Conservation (phyloP, 2,888 invertebrate genomes). For the Prosapia bicincta region DNA sequence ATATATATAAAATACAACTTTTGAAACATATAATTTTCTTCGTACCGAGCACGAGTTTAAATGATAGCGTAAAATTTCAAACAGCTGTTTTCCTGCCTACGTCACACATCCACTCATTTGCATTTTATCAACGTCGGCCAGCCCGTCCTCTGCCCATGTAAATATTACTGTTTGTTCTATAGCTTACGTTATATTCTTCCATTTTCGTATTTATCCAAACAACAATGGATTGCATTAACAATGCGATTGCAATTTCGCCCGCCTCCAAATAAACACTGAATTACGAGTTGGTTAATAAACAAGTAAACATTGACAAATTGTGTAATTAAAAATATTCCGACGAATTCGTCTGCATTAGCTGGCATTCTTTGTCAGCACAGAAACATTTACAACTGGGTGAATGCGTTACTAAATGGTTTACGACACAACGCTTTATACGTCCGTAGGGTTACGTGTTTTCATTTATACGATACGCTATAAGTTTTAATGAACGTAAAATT, state of each 20-base stretch:
- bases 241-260: not conserved
- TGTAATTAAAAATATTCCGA: not conserved
- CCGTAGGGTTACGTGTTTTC: too few relatives aligned
- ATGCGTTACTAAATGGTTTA: too few relatives aligned
- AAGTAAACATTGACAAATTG: not conserved
- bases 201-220: slow-evolving; percentile 2
- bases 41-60: too few relatives aligned
- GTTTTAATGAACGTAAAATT: too few relatives aligned
- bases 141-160: not conserved
- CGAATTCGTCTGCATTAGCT: too few relatives aligned
- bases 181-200: not conserved
- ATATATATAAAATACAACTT: too few relatives aligned
- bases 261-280: not conserved
- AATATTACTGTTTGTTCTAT: not conserved
- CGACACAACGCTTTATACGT: too few relatives aligned
- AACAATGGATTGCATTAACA: not conserved
- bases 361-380: too few relatives aligned
- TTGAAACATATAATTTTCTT: too few relatives aligned
- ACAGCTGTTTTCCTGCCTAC: not conserved
- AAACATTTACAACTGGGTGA: too few relatives aligned
- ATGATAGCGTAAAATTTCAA: not conserved
- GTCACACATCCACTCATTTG: not conserved
- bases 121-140: not conserved
- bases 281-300: not conserved
- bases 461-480: too few relatives aligned